These are phyloP conservation scores for Suncus etruscus DNA, from an alignment of 2,113 vertebrate species.

Conservation along the genomic window DNA sequence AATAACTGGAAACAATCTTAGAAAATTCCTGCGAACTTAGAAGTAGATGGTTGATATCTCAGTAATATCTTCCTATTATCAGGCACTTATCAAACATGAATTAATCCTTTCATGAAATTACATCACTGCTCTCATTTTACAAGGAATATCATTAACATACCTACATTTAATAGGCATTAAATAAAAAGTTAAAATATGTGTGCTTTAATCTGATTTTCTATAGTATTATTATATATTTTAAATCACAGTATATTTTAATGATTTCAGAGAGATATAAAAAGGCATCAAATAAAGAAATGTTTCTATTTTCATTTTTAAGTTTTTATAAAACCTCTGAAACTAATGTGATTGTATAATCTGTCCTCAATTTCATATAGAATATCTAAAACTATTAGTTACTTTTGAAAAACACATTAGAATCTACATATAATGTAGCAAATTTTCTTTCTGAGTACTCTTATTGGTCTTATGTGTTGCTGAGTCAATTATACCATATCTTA, in stretches of 20 bases:
- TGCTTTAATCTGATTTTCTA: neutral
- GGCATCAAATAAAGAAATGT: neutral
- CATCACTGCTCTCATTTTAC: neutral
- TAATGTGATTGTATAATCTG: neutral
- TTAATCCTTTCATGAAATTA: neutral
- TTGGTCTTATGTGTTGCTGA: neutral
- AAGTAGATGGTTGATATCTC: neutral
- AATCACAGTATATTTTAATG: neutral
- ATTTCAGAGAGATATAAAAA: neutral
- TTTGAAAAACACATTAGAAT: neutral
- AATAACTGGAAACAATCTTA: neutral
- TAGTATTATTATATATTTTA: constrained; percentile 3
- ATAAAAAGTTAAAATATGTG: constrained; percentile 29
- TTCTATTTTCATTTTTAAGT: neutral
- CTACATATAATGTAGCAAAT: neutral
- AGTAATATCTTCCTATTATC: neutral
- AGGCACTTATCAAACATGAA: neutral
- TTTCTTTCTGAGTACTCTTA: constrained; percentile 36
- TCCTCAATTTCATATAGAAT: neutral
- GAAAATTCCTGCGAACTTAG: neutral
- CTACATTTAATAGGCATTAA: neutral
- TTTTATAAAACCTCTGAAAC: neutral
- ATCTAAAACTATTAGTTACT: constrained; percentile 26
- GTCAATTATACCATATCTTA: constrained; percentile 59
- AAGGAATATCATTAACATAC: neutral